Base-by-base conservation (phyloP, 2,113 vertebrate genomes). In the Nesogale talazaci region DNA sequence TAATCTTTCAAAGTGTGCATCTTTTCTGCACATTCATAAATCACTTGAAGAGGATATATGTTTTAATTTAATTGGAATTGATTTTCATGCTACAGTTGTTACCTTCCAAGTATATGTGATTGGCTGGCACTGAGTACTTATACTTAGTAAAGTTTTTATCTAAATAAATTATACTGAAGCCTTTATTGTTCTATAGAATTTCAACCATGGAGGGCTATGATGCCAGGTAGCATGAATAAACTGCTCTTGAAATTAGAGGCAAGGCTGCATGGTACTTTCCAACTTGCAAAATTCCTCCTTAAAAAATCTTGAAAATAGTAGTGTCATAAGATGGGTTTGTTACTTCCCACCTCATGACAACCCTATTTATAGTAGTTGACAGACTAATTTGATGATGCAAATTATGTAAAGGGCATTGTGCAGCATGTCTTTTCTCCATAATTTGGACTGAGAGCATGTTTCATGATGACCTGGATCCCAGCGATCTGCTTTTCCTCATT, bases 391-490 rank as follows among this genome's bases (percentile, higher is more conserved):
- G 59, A 40, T 0, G 19, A 40, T 76, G 25, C 90, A 92, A 70
- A 52, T 36, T 36, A 78, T 19, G 8, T 29, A 63, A 57, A 27
- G 34, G 52, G 1, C 19, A 75, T 59, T 46, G 36, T 15, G 12
- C 6, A 31, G 19, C 9, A 34, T 75, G 67, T 2, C 15, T 23
- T 25, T 11, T 16, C 70, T 40, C 34, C 29, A 8, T 52, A 38
- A 42, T 89, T 76, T 36, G 83, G n/a, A 40, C n/a, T 59, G 65
- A 34, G 2, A 34, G 9, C 10, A 14, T 61, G 25, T 14, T 83
- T 81, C 36, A n/a, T 9, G 40, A 46, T 14, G 25, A 0, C 16
- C 4, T 12, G 27, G 46, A 6, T 0, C 20, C 6, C 2, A 0
- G n/a, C 4, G 20, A 14, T 1, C 31, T 10, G 2, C 4, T 90